Conservation (phyloP, 2,113 vertebrate genomes). For the Acrocephalus kingi region DNA sequence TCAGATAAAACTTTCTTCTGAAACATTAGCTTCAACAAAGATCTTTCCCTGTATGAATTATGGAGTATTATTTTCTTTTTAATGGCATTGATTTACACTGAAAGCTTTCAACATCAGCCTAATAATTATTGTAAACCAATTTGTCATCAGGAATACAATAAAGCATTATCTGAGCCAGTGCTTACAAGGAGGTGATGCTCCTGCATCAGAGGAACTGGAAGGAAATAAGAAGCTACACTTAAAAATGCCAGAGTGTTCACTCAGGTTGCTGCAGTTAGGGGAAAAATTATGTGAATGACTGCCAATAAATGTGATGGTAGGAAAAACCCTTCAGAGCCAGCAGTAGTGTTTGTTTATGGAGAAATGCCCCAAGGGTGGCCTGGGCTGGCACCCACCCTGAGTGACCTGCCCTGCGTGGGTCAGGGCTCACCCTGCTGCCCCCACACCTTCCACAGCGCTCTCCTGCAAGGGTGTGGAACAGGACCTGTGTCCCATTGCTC, state of each 20-base stretch:
- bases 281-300: background rate
- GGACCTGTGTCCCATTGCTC: background rate
- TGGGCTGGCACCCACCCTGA: background rate
- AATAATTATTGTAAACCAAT: constrained; percentile 4
- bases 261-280: background rate
- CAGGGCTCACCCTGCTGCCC: background rate
- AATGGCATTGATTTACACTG: constrained; percentile 49
- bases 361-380: background rate
- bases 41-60: constrained; percentile 8
- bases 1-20: background rate
- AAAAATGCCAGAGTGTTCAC: background rate
- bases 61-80: constrained; percentile 21
- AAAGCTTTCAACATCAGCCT: constrained; percentile 30
- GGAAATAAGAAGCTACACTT: background rate
- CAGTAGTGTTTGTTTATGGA: background rate
- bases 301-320: background rate
- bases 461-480: background rate
- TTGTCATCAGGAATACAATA: constrained; percentile 24
- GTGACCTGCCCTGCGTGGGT: background rate
- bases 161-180: background rate
- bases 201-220: background rate
- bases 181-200: background rate
- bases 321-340: background rate
- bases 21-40: background rate
- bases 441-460: accelerated